A percentile compares a stretch with the other conserved stretches of the same genome.
phyloP scores from a whole-genome alignment of 2,113 vertebrate genomes.

The Prinia subflava region DNA sequence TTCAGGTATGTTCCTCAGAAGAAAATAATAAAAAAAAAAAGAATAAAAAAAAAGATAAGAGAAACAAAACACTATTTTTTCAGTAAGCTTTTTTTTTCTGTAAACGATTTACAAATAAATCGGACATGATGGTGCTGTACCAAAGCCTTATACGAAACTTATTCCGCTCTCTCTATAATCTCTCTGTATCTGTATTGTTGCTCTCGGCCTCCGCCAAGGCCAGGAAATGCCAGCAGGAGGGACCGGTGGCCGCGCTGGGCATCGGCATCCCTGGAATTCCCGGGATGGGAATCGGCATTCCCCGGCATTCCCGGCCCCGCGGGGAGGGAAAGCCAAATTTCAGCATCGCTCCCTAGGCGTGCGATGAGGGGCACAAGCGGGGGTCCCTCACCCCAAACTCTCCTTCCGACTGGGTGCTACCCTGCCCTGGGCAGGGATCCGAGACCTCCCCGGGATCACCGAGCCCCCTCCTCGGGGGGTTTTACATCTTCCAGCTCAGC shows the following conservation, averaged over 20 bases:
- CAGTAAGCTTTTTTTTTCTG: slow-evolving; percentile 75
- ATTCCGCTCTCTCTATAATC: slow-evolving; percentile 64
- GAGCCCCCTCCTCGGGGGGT: not conserved
- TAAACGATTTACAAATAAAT: slow-evolving; percentile 73
- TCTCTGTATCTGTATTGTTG: slow-evolving; percentile 68
- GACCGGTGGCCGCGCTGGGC: not conserved
- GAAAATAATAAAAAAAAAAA: not conserved
- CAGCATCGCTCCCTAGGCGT: not conserved
- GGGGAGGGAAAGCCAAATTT: not conserved
- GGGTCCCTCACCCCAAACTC: slow-evolving; percentile 42
- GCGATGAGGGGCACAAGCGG: not conserved
- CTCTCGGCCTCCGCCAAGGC: slow-evolving; percentile 62
- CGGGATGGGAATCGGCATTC: not conserved
- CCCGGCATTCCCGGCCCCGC: rapidly evolving
- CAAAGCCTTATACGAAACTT: slow-evolving; percentile 81
- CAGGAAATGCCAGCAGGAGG: slow-evolving; percentile 66
- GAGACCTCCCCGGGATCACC: not conserved
- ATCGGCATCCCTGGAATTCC: not conserved
- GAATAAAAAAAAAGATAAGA: not conserved
- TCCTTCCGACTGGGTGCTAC: slow-evolving; percentile 59
- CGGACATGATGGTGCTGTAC: slow-evolving; percentile 81
- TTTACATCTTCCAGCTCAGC: slow-evolving; percentile 25
- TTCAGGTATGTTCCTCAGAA: slow-evolving; percentile 78
- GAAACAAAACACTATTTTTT: slow-evolving; percentile 75
- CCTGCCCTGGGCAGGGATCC: slow-evolving; percentile 2